These are phyloP conservation scores for Parnassius glacialis DNA, from an alignment of 2,888 invertebrate genomes.

Conservation along the genomic window DNA sequence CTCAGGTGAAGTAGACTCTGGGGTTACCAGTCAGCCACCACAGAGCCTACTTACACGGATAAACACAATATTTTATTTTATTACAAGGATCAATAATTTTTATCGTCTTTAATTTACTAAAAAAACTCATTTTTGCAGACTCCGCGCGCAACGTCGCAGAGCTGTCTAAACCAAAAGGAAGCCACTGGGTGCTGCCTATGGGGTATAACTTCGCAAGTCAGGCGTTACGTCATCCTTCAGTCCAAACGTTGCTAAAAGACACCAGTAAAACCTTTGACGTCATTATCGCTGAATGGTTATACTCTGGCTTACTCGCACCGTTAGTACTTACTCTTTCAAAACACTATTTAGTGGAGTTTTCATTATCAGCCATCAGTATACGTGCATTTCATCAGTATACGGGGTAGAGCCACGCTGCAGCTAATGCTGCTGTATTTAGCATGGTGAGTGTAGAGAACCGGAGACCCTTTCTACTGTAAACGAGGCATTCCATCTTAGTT, in stretches of 20 bases:
- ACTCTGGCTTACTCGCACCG: conserved; percentile 54
- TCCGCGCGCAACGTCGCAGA: conserved; percentile 29
- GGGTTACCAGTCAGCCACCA: no score
- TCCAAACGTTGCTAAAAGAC: conserved; percentile 44
- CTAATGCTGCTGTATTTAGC: no score
- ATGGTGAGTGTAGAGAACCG: no score
- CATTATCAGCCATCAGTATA: no score
- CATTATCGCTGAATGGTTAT: conserved; percentile 56
- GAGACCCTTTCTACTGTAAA: no score
- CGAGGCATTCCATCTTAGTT: no score
- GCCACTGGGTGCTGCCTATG: conserved; percentile 36
- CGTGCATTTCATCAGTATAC: no score
- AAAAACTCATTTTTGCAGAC: conserved; percentile 2
- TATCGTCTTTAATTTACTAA: neutral
- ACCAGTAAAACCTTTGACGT: conserved; percentile 40
- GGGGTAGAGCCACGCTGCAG: no score
- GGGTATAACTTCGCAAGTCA: conserved; percentile 39
- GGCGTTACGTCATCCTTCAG: conserved; percentile 43
- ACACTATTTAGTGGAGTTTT: neutral
- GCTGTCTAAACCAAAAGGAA: conserved; percentile 35
- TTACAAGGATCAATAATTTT: no score
- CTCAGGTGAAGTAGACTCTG: no score
- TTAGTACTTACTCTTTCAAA: conserved; percentile 37
- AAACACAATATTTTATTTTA: neutral
- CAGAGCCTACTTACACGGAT: neutral